Conservation (phyloP, 2,888 invertebrate genomes). For the Balanococcus diminutus region DNA sequence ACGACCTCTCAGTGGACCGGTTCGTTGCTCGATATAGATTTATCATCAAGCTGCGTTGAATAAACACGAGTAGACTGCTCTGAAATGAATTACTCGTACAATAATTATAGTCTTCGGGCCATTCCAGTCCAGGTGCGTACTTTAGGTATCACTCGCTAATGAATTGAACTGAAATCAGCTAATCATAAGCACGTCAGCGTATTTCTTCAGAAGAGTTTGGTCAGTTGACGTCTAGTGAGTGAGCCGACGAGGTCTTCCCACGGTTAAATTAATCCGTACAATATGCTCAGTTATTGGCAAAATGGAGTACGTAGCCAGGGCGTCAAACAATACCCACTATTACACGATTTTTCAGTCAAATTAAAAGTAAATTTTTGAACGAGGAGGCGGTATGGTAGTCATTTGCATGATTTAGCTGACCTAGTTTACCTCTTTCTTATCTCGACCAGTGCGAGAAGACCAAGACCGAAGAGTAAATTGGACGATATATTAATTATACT, state of each 20-base stretch:
- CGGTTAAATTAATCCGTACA: conserved; percentile 2
- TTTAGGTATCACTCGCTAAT: conserved; percentile 29
- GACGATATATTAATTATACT: not conserved
- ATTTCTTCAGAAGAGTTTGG: conserved; percentile 13
- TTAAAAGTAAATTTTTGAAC: not conserved
- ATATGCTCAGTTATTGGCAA: not conserved
- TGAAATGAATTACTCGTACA: too few species aligned
- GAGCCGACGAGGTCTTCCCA: not conserved
- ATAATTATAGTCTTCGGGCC: not conserved
- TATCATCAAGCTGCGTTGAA: not conserved
- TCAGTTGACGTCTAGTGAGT: not conserved
- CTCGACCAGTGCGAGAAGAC: too few species aligned
- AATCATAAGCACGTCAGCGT: conserved; percentile 34
- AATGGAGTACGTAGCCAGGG: not conserved
- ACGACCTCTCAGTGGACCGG: not conserved
- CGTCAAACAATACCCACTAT: not conserved
- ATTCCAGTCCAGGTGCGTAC: not conserved
- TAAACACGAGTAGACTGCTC: too few species aligned
- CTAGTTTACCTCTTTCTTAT: not conserved
- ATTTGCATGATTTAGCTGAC: conserved; percentile 17
- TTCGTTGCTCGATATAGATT: conserved; percentile 7
- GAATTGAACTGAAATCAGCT: conserved; percentile 18
- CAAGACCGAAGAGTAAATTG: too few species aligned
- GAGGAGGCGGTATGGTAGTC: not conserved
- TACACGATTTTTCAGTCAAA: not conserved